A percentile compares a stretch with the other conserved stretches of the same genome.
These are phyloP conservation scores for Melanophora roralis DNA, from an alignment of 2,888 invertebrate species.

Conservation along the genomic window DNA sequence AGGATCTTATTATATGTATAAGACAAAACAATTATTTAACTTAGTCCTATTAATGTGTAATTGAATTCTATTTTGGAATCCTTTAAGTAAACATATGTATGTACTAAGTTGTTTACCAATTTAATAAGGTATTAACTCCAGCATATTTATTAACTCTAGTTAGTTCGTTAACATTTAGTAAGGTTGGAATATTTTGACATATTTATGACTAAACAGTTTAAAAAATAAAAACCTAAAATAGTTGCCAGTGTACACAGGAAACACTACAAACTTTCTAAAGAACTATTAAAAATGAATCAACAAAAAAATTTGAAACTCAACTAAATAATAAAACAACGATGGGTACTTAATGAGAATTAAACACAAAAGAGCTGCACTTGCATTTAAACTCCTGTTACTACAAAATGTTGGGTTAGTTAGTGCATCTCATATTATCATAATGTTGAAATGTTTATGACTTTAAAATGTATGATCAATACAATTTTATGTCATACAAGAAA, in stretches of 20 bases:
- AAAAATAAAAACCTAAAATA: conserved; percentile 59
- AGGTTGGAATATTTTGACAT: conserved; percentile 70
- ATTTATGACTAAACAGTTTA: conserved; percentile 67
- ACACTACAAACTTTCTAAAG: conserved; percentile 22
- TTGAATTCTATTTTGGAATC: neutral
- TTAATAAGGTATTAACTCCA: conserved; percentile 60
- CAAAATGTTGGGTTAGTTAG: neutral
- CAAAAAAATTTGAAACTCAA: conserved; percentile 50
- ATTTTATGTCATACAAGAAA: neutral
- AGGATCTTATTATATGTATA: no score
- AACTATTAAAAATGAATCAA: conserved; percentile 33
- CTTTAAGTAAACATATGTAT: conserved; percentile 33
- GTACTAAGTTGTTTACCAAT: conserved; percentile 30
- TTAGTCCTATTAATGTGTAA: neutral
- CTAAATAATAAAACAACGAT: conserved; percentile 13
- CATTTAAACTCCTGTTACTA: conserved; percentile 43
- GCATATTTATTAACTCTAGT: neutral
- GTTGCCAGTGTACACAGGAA: conserved; percentile 26
- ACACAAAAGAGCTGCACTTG: conserved; percentile 47
- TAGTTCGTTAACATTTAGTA: conserved; percentile 9
- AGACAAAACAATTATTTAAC: conserved; percentile 21
- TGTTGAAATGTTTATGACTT: conserved; percentile 63
- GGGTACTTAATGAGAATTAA: neutral
- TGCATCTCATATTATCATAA: conserved; percentile 51
- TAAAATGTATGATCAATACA: neutral